phyloP scores from a whole-genome alignment of 1,140 invertebrate genomes.

The Sminthurides bifidus region DNA sequence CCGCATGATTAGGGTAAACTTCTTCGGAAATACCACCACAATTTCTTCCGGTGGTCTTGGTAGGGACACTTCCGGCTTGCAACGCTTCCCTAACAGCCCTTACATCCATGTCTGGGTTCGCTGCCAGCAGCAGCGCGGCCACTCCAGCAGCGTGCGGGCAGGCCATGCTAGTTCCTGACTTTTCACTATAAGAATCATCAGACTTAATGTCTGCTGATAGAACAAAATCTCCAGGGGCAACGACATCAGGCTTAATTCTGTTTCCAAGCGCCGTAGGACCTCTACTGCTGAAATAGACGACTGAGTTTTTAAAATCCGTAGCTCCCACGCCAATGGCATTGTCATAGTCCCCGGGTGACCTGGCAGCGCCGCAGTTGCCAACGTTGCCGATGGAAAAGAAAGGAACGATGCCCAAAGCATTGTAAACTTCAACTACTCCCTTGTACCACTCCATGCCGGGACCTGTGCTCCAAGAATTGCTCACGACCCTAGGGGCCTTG shows the following conservation, averaged over 20 bases:
- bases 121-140: conserved; percentile 2
- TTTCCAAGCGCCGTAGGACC: conserved; percentile 7
- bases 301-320: neutral
- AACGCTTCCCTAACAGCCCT: neutral
- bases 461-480: conserved; percentile 19
- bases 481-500: conserved; percentile 3
- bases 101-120: neutral
- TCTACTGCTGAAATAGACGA: conserved; percentile 2
- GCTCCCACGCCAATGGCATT: conserved; percentile 9
- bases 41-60: neutral
- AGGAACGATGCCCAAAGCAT: conserved; percentile 9
- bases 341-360: conserved; percentile 11
- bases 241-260: conserved; percentile 15
- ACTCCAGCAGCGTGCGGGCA: conserved; percentile 18
- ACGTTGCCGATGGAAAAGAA: conserved; percentile 14
- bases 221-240: conserved; percentile 13
- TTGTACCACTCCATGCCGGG: conserved; percentile 4
- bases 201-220: neutral
- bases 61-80: neutral
- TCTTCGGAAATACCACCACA: conserved; percentile 2
- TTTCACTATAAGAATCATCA: neutral
- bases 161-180: conserved; percentile 18
- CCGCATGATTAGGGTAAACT: conserved; percentile 3
- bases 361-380: conserved; percentile 2
- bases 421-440: conserved; percentile 9